Evolutionary conservation across 1,140 invertebrate species (phyloP).

Genomic region (Pteromalus puparum): DNA sequence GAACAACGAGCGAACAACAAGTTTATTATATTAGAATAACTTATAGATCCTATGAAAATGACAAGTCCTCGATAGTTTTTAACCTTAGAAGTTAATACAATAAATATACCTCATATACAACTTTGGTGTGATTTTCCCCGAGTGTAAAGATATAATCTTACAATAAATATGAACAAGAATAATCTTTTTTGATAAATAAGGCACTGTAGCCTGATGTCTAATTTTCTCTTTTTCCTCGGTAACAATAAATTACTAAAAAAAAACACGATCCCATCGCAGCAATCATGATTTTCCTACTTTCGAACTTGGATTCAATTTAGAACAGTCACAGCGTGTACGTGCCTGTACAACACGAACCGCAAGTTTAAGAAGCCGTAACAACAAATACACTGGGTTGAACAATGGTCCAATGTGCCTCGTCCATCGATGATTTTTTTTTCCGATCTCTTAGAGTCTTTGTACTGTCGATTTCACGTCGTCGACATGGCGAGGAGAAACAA

Average conservation of each 20-base stretch:
- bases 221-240: too few relatives aligned
- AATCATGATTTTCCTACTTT: background rate
- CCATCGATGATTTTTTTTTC: slow-evolving; percentile 5
- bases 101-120: background rate
- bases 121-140: background rate
- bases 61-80: background rate
- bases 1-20: background rate
- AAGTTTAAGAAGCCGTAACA: background rate
- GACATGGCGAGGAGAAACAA: slow-evolving; percentile 31
- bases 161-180: background rate
- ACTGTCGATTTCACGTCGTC: slow-evolving; percentile 32
- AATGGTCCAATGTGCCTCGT: background rate
- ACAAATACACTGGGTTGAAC: background rate
- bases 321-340: background rate
- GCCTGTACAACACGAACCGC: too few relatives aligned
- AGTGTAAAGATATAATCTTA: background rate
- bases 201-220: too few relatives aligned
- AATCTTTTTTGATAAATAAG: too few relatives aligned
- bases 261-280: background rate
- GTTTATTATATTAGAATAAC: background rate
- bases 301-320: background rate
- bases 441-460: slow-evolving; percentile 22
- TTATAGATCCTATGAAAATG: background rate
- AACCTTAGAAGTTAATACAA: background rate
- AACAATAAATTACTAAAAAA: too few relatives aligned